Evolutionary conservation across 2,113 vertebrate species (phyloP), one percentile per base, ranked within the genome.

Genomic region (Nyctibius bracteatus): DNA sequence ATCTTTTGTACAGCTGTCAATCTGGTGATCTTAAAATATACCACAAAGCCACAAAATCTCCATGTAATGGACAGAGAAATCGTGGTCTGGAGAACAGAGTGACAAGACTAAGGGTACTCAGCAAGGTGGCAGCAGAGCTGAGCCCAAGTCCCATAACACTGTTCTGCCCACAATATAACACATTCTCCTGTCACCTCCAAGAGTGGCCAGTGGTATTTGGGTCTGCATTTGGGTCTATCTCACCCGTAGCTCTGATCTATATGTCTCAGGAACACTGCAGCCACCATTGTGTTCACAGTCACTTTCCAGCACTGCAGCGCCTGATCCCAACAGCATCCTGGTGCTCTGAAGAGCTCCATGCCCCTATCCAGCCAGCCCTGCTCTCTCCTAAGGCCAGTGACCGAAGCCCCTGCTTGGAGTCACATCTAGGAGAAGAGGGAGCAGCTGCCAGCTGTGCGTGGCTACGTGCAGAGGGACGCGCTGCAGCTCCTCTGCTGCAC

Each of bases 281-380:
- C 22, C 13, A 18, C 10, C 14, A 6, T 0, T 0, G 1, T 21
- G 39, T 13, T 39, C 70, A 25, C 65, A 25, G 43, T 1, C 52
- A 16, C 57, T 20, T 79, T 33, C 21, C 89, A 88, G 87, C 51
- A 33, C 21, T 41, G 57, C 52, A 62, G 0, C 2, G 0, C 35
- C 78, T n/a, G 33, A 61, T 67, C 33, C 46, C n/a, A 57, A 8
- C 21, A 88, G 57, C 88, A 72, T 51, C 47, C 51, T 47, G 52
- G 27, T 41, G 47, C 33, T 57, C 22, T 24, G 49, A 35, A 82
- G 44, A 65, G 19, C 47, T 74, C 75, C 25, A 1, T 37, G n/a
- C 6, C 57, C 10, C 43, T 67, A 6, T 44, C 51, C 37, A 71
- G 12, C 30, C 81, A 63, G 3, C 33, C 14, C 65, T 63, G 35